These are phyloP conservation scores for Acanthosoma haemorrhoidale DNA, from an alignment of 2,888 invertebrate genomes.

Conservation along the genomic window DNA sequence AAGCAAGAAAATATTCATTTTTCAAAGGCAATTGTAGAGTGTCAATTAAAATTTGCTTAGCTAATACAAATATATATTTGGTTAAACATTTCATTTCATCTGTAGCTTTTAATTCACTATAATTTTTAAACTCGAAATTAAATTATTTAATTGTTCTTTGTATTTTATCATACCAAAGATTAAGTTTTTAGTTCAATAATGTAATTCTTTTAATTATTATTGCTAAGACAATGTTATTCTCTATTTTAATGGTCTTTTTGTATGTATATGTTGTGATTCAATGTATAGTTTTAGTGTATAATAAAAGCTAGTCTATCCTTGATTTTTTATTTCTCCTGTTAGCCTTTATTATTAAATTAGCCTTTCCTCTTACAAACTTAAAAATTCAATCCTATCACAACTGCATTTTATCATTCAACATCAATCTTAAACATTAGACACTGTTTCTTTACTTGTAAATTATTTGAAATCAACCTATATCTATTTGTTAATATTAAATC, in stretches of 20 bases:
- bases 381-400: too few relatives aligned
- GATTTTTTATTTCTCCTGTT: not conserved
- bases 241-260: not conserved
- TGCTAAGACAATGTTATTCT: not conserved
- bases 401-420: too few relatives aligned
- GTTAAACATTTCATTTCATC: not conserved
- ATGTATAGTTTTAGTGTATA: conserved; percentile 15
- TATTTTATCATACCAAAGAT: conserved; percentile 24
- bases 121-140: not conserved
- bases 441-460: too few relatives aligned
- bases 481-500: too few relatives aligned
- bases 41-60: not conserved
- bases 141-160: not conserved
- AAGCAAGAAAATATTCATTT: not conserved
- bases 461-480: too few relatives aligned
- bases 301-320: conserved; percentile 25
- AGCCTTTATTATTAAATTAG: too few relatives aligned
- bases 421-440: too few relatives aligned
- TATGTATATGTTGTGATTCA: conserved; percentile 9
- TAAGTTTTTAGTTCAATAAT: not conserved
- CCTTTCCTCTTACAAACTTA: too few relatives aligned
- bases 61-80: not conserved
- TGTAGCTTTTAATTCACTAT: not conserved
- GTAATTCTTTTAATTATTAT: not conserved
- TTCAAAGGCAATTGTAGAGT: not conserved